A percentile compares a stretch with the other conserved stretches of the same genome.
Evolutionary conservation across 2,113 vertebrate genomes (phyloP).

Genomic region (Perca fluviatilis): DNA sequence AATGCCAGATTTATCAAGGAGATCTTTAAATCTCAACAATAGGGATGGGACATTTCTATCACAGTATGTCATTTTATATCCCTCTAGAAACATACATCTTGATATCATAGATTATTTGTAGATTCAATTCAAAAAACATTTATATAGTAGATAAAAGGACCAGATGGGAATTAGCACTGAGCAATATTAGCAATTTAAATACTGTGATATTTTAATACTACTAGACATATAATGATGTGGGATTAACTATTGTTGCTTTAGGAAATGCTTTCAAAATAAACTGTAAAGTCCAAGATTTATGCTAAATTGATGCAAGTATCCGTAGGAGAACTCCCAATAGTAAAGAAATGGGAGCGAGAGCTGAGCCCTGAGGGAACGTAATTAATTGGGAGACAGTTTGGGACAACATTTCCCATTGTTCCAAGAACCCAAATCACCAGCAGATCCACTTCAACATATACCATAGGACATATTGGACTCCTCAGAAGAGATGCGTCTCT

Average conservation of each 20-base stretch:
- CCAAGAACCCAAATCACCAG: too few relatives aligned
- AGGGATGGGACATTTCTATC: background rate
- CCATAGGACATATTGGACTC: too few relatives aligned
- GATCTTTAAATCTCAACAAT: constrained; percentile 1
- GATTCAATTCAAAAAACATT: background rate
- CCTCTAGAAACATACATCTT: background rate
- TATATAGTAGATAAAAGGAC: background rate
- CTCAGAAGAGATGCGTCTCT: too few relatives aligned
- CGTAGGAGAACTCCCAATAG: too few relatives aligned
- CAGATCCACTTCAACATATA: too few relatives aligned
- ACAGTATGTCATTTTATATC: background rate
- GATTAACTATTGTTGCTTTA: background rate
- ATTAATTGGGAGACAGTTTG: too few relatives aligned
- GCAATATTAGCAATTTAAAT: background rate
- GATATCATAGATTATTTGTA: background rate
- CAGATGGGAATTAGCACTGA: background rate
- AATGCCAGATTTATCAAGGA: constrained; percentile 6
- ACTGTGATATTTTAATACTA: background rate
- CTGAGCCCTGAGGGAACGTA: too few relatives aligned
- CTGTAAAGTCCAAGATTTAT: background rate
- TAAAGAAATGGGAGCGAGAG: too few relatives aligned
- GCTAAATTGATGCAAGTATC: too few relatives aligned
- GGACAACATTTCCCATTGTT: too few relatives aligned
- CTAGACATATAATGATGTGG: background rate
- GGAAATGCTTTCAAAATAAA: constrained; percentile 1